Evolutionary conservation across 2,888 invertebrate species (phyloP), one percentile per base, ranked within the genome.

Genomic region (Drosophila subquinaria): DNA sequence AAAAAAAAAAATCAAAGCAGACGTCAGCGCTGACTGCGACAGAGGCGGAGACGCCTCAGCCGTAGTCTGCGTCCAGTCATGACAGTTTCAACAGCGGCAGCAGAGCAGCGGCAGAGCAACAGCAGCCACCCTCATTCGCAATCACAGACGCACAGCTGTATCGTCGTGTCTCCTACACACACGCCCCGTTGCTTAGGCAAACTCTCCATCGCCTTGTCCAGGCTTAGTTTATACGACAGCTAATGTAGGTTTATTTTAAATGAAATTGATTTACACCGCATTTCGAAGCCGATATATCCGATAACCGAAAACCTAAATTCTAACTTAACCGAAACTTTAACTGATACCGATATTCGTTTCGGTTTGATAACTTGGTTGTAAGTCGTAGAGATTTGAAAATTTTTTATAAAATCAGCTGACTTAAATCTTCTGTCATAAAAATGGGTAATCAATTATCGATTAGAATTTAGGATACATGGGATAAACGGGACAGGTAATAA

Each of bases 91-190:
- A 10, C 35, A 23, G 48, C 36, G 17, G 36, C 47, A 61, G 67
- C 52, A 43, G 43, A 61, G 67, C 52, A 43, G 42, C 42, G 40
- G 40, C n/a, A 40, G 53, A 61, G 33, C 50, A 61, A 6, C 50
- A 65, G 61, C 62, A 70, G 70, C 66, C 79, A 79, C 76, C 79
- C 66, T 42, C 57, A 47, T 45, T 72, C 27, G 23, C 45, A 63
- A 38, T 67, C 35, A 17, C 42, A 59, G 20, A 50, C 52, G 60
- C 75, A 75, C 78, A 80, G 78, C 80, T 80, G 80, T 76, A 76
- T 65, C 17, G 27, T 17, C 30, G 3, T 62, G 61, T 75, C 66
- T 38, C 53, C 52, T 52, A 33, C 62, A 70, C 45, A 55, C 47
- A 56, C 74, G 62, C 36, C 61, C 62, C 62, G 17, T 53, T 47